Base-by-base conservation (phyloP, 2,888 invertebrate genomes). In the Drosophila mercatorum region DNA sequence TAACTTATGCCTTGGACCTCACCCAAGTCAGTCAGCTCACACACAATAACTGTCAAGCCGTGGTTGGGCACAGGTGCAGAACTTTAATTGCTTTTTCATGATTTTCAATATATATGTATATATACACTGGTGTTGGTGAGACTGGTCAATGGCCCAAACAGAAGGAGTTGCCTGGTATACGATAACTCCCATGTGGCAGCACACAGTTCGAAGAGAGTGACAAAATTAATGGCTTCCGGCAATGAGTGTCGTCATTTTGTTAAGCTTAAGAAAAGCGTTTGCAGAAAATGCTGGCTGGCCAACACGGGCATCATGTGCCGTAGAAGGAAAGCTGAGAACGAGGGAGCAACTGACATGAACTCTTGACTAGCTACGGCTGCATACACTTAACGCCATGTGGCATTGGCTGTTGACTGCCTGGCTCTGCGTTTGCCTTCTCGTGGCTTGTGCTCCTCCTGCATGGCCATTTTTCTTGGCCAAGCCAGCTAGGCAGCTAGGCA, bases 151-250 rank as follows among this genome's bases (percentile, higher is more conserved):
- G 75, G 61, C 28, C 55, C 22, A 5, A 49, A 22, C 11, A 34
- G 38, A 12, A 53, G 55, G 41, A 41, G 28, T 31, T 41, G 38
- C 58, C 17, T 17, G 17, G 17, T 17, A 26, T 7, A 31, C n/a
- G 26, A 51, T 51, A 41, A 64, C 67, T 64, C 28, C n/a, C 80
- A 77, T 82, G 72, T 82, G 81, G 63, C 75, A 74, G 81, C 78
- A 64, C 68, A 70, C 75, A 75, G 74, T 78, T 64, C 72, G 72
- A 66, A 74, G 76, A 83, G 68, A 75, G 79, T 89, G 90, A 83
- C 90, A 90, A 88, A 88, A 89, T 87, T 90, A 87, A 87, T 87
- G 90, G 90, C 77, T 88, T 89, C 90, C 88, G 87, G 86, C 75
- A 74, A 71, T 65, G 76, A 62, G 69, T 73, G 82, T 81, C 88